These are phyloP conservation scores for Brachyistius frenatus DNA, from an alignment of 2,113 vertebrate genomes.

Conservation along the genomic window DNA sequence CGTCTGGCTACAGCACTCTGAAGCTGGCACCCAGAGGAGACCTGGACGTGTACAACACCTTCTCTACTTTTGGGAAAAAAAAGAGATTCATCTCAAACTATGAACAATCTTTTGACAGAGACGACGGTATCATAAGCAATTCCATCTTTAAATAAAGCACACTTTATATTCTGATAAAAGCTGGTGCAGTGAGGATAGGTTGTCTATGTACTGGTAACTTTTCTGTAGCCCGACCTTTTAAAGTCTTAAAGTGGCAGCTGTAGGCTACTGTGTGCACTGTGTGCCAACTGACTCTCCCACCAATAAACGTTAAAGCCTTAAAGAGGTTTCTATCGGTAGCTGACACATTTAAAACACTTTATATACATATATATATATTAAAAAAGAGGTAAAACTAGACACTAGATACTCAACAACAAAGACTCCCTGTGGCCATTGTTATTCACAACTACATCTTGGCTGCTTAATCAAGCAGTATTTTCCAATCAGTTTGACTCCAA, in stretches of 20 bases:
- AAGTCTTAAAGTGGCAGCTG: not conserved
- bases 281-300: slow-evolving; percentile 9
- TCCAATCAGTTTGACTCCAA: not conserved
- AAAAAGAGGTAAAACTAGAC: not conserved
- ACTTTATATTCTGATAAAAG: not conserved
- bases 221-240: not conserved
- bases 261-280: slow-evolving; percentile 5
- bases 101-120: slow-evolving; percentile 78
- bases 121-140: slow-evolving; percentile 84
- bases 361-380: no score
- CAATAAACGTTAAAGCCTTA: slow-evolving; percentile 9
- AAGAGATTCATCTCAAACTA: slow-evolving; percentile 86
- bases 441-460: not conserved
- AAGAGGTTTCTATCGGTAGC: slow-evolving; percentile 18
- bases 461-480: not conserved
- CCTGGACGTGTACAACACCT: slow-evolving; percentile 88
- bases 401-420: not conserved
- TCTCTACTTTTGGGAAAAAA: slow-evolving; percentile 94
- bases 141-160: slow-evolving; percentile 76
- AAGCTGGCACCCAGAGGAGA: slow-evolving; percentile 84
- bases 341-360: not conserved
- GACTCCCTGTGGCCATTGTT: not conserved
- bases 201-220: not conserved
- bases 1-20: slow-evolving; percentile 82
- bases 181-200: not conserved